Base-by-base conservation (phyloP, 2,797 vertebrate species). In the Leptoclinus maculatus region DNA sequence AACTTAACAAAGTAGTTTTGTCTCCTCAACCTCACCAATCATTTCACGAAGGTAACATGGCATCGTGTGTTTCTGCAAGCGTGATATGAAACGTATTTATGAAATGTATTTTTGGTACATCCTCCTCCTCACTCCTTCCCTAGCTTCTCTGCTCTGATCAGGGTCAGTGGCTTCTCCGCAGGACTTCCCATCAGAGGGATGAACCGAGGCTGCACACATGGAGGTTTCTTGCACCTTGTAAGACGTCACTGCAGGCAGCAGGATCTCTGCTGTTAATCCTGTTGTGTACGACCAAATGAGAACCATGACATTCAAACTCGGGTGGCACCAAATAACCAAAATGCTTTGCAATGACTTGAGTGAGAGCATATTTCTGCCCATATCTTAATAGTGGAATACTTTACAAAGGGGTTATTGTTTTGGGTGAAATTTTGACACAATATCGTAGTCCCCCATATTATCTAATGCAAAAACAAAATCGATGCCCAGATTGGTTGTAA, bases 141-240 rank as follows among this genome's bases (percentile, higher is more conserved):
- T 23, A 34, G 53, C 43, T 38, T 39, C 32, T 38, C 38, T 58
- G 47, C 66, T 77, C 59, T 45, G 38, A 76, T 88, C 80, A 66
- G 72, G 86, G 86, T 82, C 88, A 87, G 6, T 0, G 17, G 74
- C 49, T 74, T 65, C 80, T 58, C 79, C 0, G 83, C 78, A 70
- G 69, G 88, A 79, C 54, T 51, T 74, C 60, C 75, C 71, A 80
- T 80, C 78, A 80, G 63, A 87, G 71, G 53, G 71, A 86, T 74
- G 80, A 82, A 58, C 56, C 4, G 51, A 32, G 5, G 59, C 25
- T 47, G 70, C 58, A 69, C 47, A 29, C 76, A 9, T 7, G 65
- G 64, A 73, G 66, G 60, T 12, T 79, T 29, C 36, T 27, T 68
- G 67, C 66, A 67, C 78, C 66, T 67, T 68, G 78, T 62, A 13